Conservation (phyloP, 2,888 invertebrate genomes). For the Hyposoter dolosus region DNA sequence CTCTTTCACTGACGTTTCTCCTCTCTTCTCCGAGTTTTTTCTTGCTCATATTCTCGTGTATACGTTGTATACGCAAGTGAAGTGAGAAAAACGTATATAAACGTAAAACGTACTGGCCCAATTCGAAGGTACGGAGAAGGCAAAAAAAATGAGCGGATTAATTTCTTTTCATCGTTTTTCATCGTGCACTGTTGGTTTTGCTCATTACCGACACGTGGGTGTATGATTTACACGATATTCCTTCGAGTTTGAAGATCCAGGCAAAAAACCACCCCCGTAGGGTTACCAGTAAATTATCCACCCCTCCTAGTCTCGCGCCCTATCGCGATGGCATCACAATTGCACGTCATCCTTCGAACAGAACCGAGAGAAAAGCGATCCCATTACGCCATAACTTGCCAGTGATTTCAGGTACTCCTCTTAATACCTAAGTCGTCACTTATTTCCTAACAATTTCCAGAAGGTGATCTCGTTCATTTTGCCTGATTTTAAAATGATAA, state of each 20-base stretch:
- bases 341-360: not conserved
- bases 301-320: not conserved
- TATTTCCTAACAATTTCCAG: not conserved
- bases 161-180: conserved; percentile 45
- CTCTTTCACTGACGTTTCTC: conserved; percentile 6
- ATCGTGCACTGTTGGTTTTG: conserved; percentile 73
- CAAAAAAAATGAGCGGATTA: conserved; percentile 56
- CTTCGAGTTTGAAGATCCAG: not conserved
- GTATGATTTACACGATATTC: conserved; percentile 24
- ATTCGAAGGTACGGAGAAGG: conserved; percentile 11
- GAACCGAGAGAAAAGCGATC: not conserved
- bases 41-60: conserved; percentile 52
- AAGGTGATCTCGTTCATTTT: not conserved
- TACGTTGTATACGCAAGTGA: conserved; percentile 28
- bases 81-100: conserved; percentile 32
- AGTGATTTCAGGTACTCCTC: not conserved
- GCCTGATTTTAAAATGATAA: not conserved
- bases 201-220: conserved; percentile 70
- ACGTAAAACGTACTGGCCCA: conserved; percentile 29
- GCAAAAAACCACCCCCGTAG: not conserved
- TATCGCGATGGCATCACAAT: not conserved
- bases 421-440: not conserved
- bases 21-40: conserved; percentile 1
- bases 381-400: conserved; percentile 16
- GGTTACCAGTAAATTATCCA: not conserved